phyloP scores from a whole-genome alignment of 2,113 vertebrate species.

The Anhinga rufa region DNA sequence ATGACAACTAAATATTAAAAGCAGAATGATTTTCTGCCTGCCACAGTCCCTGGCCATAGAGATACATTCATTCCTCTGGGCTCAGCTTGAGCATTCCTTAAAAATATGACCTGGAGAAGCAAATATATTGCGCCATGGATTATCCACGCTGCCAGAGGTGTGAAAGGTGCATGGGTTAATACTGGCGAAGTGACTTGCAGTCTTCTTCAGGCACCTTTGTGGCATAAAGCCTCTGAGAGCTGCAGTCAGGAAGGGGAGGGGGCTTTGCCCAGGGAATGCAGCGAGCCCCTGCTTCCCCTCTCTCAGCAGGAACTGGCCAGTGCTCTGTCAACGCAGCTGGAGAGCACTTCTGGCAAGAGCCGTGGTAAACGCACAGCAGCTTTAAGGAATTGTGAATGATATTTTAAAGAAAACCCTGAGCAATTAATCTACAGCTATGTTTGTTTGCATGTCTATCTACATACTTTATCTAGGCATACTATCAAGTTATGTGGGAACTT shows the following conservation, averaged over 20 bases:
- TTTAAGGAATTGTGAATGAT: not conserved
- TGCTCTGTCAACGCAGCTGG: not conserved
- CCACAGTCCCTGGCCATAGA: not conserved
- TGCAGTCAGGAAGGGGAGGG: not conserved
- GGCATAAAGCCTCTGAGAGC: not conserved
- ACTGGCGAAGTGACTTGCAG: not conserved
- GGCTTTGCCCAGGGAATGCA: not conserved
- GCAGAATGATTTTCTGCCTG: not conserved
- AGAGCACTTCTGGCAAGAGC: not conserved
- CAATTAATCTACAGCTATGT: not conserved
- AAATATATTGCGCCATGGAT: not conserved
- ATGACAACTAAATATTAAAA: not conserved
- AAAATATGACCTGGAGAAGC: not conserved
- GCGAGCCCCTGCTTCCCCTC: not conserved
- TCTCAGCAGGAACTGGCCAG: not conserved
- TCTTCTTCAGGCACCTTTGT: not conserved
- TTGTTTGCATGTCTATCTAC: not conserved
- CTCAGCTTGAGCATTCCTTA: not conserved
- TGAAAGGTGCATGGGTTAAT: not conserved
- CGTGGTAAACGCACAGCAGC: not conserved
- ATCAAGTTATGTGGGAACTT: not conserved
- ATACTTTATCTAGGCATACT: not conserved
- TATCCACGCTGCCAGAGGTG: not conserved
- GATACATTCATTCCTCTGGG: not conserved
- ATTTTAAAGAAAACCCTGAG: not conserved